Evolutionary conservation across 2,888 invertebrate genomes (phyloP), one percentile per base, ranked within the genome.

Genomic region (Drosophila subsilvestris): DNA sequence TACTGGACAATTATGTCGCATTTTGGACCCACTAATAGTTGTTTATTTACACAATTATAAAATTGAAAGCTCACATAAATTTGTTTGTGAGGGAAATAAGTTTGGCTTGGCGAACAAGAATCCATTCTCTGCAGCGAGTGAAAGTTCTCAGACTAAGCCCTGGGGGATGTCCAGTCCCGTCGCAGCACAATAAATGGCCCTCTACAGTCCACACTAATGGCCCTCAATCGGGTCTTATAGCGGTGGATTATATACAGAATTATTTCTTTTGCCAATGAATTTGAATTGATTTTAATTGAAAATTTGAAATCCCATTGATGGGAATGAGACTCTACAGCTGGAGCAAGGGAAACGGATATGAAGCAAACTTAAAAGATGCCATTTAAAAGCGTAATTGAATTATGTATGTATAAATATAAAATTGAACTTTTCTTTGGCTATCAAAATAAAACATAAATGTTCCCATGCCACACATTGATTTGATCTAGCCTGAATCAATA

Each of bases 1-100:
- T 86, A 86, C 86, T 66, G 76, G 75, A 73, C 88, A 88, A 86
- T 86, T 86, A 86, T 86, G 85, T 88, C 85, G 88, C 76, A 82
- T 87, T 87, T 87, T 18, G 71, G 43, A 72, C 74, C 71, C 75
- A 69, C 80, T 80, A 82, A 87, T 78, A 82, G 86, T 76, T 79
- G 86, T 79, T 88, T 88, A 87, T 84, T 88, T 84, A 85, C 49
- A 77, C 79, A 85, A 85, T 75, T 73, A 37, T 65, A 78, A 63
- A 86, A 86, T 75, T 80, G 78, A 83, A 80, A 84, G 85, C 82
- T 59, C 79, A 77, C 79, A 81, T 86, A 78, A 83, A 86, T 86
- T 83, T 76, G 55, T 57, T 63, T 45, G 62, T 51, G 50, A 9
- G 50, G 14, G 22, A 18, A 44, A n/a, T 12, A 25, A 6, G 22